phyloP scores from a whole-genome alignment of 2,888 invertebrate species.

The Drosophila nr. perissopoda region DNA sequence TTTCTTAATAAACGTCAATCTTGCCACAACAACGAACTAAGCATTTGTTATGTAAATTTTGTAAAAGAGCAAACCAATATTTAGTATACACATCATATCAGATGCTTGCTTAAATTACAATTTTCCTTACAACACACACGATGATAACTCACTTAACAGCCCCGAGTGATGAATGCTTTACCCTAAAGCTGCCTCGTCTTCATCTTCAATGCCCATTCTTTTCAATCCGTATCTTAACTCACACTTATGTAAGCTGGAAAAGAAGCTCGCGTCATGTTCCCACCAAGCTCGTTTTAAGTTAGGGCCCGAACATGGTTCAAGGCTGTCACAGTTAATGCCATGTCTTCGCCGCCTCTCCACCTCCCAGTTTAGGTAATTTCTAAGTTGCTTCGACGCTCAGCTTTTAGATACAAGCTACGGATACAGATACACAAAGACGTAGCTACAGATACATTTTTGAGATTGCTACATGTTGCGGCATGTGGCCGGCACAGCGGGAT shows the following conservation, averaged over 20 bases:
- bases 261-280: slow-evolving; percentile 53
- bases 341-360: not conserved
- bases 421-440: slow-evolving; percentile 16
- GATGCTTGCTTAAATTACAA: not conserved
- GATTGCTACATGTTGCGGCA: slow-evolving; percentile 40
- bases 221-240: slow-evolving; percentile 9
- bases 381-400: slow-evolving; percentile 28
- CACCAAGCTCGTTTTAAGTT: slow-evolving; percentile 44
- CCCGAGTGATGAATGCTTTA: not conserved
- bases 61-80: not conserved
- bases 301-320: slow-evolving; percentile 42
- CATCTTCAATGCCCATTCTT: slow-evolving; percentile 22
- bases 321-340: slow-evolving; percentile 32
- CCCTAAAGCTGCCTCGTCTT: not conserved
- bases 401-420: slow-evolving; percentile 41
- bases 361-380: slow-evolving; percentile 26
- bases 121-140: not conserved
- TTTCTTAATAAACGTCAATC: not conserved
- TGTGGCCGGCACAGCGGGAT: slow-evolving; percentile 52
- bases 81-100: not conserved
- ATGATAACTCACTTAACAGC: slow-evolving; percentile 17
- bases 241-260: slow-evolving; percentile 25
- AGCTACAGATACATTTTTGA: slow-evolving; percentile 42
- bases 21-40: not conserved
- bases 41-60: slow-evolving; percentile 4